Conservation (phyloP, 2,797 vertebrate species). For the Mycteria americana region DNA sequence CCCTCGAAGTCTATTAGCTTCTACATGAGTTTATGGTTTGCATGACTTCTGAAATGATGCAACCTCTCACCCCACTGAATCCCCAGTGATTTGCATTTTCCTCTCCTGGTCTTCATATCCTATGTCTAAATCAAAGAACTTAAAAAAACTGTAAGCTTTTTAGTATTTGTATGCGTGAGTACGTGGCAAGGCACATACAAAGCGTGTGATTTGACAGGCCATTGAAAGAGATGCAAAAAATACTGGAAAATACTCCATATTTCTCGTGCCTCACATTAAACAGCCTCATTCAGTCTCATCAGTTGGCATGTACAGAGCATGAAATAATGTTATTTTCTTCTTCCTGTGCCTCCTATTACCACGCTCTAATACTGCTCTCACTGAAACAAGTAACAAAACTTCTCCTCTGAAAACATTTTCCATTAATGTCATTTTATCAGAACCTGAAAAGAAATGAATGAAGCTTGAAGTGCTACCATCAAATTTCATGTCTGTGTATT, state of each 20-base stretch:
- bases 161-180: neutral
- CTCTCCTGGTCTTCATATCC: neutral
- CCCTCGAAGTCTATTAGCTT: neutral
- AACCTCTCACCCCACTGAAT: neutral
- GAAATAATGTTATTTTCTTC: neutral
- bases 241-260: accelerated
- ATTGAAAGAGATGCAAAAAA: neutral
- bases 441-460: neutral
- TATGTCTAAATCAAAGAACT: neutral
- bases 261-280: accelerated
- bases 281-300: neutral
- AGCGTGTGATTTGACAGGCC: neutral
- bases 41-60: neutral
- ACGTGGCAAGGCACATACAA: neutral
- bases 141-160: neutral
- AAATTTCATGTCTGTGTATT: neutral
- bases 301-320: neutral
- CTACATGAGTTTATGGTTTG: neutral
- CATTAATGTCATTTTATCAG: neutral
- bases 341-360: neutral
- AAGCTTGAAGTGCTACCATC: neutral
- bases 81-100: neutral
- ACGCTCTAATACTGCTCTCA: neutral
- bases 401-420: neutral
- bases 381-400: neutral